Evolutionary conservation across 1,140 invertebrate genomes (phyloP), one percentile per base, ranked within the genome.

Genomic region (Sitobion miscanthi): DNA sequence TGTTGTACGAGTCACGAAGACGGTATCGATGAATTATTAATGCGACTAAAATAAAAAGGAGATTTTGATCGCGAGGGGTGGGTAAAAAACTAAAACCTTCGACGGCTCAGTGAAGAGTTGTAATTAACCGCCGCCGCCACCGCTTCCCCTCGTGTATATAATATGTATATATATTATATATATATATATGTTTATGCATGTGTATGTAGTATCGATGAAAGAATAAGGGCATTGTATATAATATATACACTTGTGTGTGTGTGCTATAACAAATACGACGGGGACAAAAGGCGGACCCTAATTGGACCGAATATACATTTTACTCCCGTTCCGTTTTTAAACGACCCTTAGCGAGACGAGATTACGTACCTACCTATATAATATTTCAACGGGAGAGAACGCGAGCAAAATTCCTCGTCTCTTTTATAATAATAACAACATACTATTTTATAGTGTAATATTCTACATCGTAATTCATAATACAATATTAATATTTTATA

Each of bases 301-400:
- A 93, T 93, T 93, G 82, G 91, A 54, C 47, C 25, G 38, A 93
- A 93, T 57, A 91, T 83, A 86, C 25, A 93, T 93, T 93, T 42
- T 45, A 42, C 82, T 69, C 82, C 14, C 49, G 1, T 35, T 93
- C 57, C 11, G 21, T 54, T 93, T 93, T 54, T 42, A 86, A 85
- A 93, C 54, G 91, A 93, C 82, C 82, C 77, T 92, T 86, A 93
- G 38, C 49, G 82, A 85, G 52, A 93, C 30, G 91, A 54, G 38
- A 93, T 45, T 86, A 93, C 14, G 42, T n/a, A 8, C 49, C 21
- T 20, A 82, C 21, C 8, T 69, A 35, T n/a, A 35, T 17, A 69
- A 14, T 82, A 83, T 52, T 57, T n/a, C 57, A 85, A 57, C 35
- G 14, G 49, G 25, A 49, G 23, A n/a, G 17, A 57, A 83, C n/a